Evolutionary conservation across 92 coral and sea anemone genomes (phyloP).

Genomic region (Paragorgia papillata): DNA sequence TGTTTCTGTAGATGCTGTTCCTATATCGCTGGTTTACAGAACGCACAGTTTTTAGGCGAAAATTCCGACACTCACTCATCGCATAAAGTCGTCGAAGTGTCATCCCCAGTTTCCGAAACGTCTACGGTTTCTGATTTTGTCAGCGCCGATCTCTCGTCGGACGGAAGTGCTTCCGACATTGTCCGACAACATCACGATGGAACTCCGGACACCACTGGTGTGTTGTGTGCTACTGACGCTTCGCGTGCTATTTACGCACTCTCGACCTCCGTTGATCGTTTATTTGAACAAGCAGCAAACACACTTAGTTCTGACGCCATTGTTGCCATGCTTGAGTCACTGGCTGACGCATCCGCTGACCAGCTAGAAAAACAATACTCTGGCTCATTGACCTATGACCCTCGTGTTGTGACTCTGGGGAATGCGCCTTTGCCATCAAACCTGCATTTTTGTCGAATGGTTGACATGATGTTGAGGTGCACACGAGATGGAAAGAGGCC

Average conservation of each 20-base stretch:
- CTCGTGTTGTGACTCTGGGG: not conserved
- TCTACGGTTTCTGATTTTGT: constrained; percentile 84
- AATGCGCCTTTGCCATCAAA: constrained; percentile 63
- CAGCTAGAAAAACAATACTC: constrained; percentile 67
- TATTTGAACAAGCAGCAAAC: constrained; percentile 96
- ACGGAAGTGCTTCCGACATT: constrained; percentile 60
- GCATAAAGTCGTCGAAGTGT: constrained; percentile 63
- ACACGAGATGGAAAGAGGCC: constrained; percentile 97
- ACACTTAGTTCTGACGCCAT: constrained; percentile 57
- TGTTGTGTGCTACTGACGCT: constrained; percentile 82
- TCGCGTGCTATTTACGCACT: constrained; percentile 97
- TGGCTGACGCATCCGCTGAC: constrained; percentile 79
- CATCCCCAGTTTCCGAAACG: constrained; percentile 92
- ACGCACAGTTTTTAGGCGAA: constrained; percentile 72
- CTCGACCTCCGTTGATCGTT: constrained; percentile 94
- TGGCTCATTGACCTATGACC: constrained; percentile 49
- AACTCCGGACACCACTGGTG: constrained; percentile 69
- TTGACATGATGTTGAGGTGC: constrained; percentile 95
- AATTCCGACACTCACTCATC: constrained; percentile 64
- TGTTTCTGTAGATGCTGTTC: constrained; percentile 73
- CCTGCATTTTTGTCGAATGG: constrained; percentile 90
- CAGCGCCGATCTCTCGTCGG: constrained; percentile 83
- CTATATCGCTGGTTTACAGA: constrained; percentile 83
- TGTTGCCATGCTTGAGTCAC: constrained; percentile 53
- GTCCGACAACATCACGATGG: constrained; percentile 67